A percentile compares a stretch with the other conserved stretches of the same genome.
Conservation (phyloP, 2,113 vertebrate genomes). For the Porphyrio hochstetteri region DNA sequence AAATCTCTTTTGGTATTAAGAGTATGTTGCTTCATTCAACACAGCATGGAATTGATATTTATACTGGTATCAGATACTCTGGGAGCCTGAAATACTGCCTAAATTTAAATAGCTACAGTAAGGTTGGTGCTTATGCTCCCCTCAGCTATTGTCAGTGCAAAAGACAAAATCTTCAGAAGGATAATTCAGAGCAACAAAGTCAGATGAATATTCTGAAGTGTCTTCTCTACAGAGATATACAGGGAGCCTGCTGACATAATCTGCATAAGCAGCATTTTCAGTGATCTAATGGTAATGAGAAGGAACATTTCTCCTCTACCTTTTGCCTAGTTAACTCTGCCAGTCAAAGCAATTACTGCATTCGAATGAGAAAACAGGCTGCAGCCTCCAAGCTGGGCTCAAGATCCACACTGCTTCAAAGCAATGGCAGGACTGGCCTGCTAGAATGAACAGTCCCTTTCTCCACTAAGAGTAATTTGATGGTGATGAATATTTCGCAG, state of each 20-base stretch:
- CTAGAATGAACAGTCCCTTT: neutral
- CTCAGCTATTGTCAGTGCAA: neutral
- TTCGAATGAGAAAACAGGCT: neutral
- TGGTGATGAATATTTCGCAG: neutral
- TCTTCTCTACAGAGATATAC: neutral
- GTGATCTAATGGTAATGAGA: neutral
- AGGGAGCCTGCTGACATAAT: neutral
- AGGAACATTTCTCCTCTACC: neutral
- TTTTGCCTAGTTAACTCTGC: slow-evolving; percentile 3
- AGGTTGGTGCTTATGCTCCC: neutral
- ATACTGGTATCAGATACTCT: neutral
- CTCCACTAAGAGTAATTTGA: neutral
- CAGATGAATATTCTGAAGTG: neutral
- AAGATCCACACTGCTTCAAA: neutral
- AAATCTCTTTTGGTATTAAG: neutral
- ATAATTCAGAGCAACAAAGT: neutral
- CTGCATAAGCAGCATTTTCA: neutral
- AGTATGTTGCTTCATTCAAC: neutral
- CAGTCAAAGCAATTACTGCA: neutral
- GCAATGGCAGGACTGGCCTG: neutral
- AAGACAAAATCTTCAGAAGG: neutral
- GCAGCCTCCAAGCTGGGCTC: neutral
- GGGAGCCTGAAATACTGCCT: neutral
- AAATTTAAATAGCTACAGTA: neutral
- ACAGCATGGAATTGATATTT: slow-evolving; percentile 1